Evolutionary conservation across 1,140 invertebrate genomes (phyloP).

Genomic region (Lerema accius): DNA sequence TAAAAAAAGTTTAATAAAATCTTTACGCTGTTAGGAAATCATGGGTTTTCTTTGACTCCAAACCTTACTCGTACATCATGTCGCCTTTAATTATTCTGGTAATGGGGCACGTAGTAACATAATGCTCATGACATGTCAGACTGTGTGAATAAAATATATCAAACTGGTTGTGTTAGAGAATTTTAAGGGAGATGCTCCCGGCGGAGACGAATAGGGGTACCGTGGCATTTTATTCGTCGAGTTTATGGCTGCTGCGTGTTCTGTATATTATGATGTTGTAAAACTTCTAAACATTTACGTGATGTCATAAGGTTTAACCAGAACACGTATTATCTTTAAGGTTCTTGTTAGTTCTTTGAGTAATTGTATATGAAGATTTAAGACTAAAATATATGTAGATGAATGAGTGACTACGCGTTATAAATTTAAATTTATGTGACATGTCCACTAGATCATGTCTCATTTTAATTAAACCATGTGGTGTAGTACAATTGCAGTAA

Average conservation of each 20-base stretch:
- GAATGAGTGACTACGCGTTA: too few relatives aligned
- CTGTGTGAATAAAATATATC: not conserved
- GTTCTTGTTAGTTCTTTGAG: not conserved
- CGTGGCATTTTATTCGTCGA: conserved; percentile 17
- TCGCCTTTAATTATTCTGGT: too few relatives aligned
- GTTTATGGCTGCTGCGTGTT: conserved; percentile 9
- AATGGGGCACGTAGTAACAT: not conserved
- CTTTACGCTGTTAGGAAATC: too few relatives aligned
- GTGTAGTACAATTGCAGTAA: too few relatives aligned
- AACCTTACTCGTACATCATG: too few relatives aligned
- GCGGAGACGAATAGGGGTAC: not conserved
- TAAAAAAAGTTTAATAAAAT: too few relatives aligned
- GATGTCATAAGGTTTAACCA: conserved; percentile 5
- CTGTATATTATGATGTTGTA: conserved; percentile 16
- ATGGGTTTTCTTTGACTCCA: not conserved
- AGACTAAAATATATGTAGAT: too few relatives aligned
- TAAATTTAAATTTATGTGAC: too few relatives aligned
- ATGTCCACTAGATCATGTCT: too few relatives aligned
- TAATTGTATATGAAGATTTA: not conserved
- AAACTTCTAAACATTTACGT: conserved; percentile 12
- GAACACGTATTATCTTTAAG: not conserved
- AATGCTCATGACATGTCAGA: not conserved
- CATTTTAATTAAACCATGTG: too few relatives aligned
- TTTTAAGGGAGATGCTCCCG: not conserved
- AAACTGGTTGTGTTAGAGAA: not conserved